These are phyloP conservation scores for Torymus aiolomorphi DNA, from an alignment of 2,888 invertebrate genomes.

Conservation along the genomic window DNA sequence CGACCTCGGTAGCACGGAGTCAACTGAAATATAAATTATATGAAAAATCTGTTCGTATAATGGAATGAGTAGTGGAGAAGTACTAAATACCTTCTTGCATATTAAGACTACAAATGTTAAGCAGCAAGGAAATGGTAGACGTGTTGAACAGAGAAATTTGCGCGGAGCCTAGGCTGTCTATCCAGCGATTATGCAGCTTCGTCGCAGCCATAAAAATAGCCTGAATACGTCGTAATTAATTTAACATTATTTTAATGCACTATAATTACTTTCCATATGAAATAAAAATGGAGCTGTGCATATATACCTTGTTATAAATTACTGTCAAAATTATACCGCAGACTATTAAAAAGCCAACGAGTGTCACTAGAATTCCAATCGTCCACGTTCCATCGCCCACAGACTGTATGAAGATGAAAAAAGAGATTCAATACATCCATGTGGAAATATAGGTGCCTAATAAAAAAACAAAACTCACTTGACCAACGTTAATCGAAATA, in stretches of 20 bases:
- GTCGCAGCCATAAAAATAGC: constrained; percentile 77
- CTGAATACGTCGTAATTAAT: constrained; percentile 52
- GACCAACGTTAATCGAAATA: constrained; percentile 59
- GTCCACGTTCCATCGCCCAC: constrained; percentile 57
- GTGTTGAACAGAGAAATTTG: constrained; percentile 77
- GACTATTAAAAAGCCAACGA: constrained; percentile 61
- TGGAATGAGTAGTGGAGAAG: constrained; percentile 8
- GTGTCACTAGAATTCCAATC: constrained; percentile 59
- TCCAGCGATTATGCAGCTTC: constrained; percentile 76
- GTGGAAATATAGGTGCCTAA: no score
- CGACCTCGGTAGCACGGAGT: constrained; percentile 77
- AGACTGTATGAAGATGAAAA: constrained; percentile 43
- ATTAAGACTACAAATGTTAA: constrained; percentile 78
- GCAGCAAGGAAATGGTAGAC: constrained; percentile 76
- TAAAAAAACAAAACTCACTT: background rate
- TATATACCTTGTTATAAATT: constrained; percentile 61
- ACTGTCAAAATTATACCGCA: constrained; percentile 59
- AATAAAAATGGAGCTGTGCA: no score
- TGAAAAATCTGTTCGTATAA: background rate
- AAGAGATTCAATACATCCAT: no score
- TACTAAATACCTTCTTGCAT: constrained; percentile 77
- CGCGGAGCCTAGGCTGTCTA: constrained; percentile 76
- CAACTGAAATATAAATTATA: constrained; percentile 74
- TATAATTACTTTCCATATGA: no score
- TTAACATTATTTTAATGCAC: no score